Percentiles rank a stretch among this genome's conserved stretches.
These are phyloP conservation scores for Tupiocoris notatus DNA, from an alignment of 2,888 invertebrate species.

Conservation along the genomic window DNA sequence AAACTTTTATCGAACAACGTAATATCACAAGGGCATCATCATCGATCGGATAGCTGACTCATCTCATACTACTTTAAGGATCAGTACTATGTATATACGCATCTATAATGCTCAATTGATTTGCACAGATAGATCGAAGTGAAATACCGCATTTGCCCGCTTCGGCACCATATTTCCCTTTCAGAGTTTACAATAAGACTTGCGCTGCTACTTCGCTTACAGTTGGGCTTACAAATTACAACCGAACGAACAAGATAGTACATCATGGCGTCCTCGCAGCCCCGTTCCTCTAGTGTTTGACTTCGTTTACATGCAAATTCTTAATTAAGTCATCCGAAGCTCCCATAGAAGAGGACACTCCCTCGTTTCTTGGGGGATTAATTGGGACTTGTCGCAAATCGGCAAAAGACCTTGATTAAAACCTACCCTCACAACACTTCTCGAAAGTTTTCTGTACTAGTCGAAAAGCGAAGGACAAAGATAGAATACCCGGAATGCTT, in stretches of 20 bases:
- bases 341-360: background rate
- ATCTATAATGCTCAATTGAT: too few relatives aligned
- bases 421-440: constrained; percentile 7
- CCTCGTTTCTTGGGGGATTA: constrained; percentile 26
- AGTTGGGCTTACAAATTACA: constrained; percentile 43
- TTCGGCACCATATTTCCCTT: too few relatives aligned
- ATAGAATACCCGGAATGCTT: too few relatives aligned
- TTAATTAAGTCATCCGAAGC: constrained; percentile 46
- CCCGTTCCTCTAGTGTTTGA: constrained; percentile 5
- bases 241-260: constrained; percentile 38
- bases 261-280: constrained; percentile 32
- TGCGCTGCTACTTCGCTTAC: constrained; percentile 39
- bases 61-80: too few relatives aligned
- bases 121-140: too few relatives aligned
- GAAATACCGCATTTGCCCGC: too few relatives aligned
- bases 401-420: constrained; percentile 42
- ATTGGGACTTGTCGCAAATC: constrained; percentile 41
- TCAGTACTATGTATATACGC: too few relatives aligned
- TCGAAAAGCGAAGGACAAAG: background rate
- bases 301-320: constrained; percentile 50
- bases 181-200: too few relatives aligned
- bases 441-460: background rate
- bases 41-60: too few relatives aligned
- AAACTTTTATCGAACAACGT: too few relatives aligned
- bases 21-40: too few relatives aligned